Conservation (phyloP, 2,888 invertebrate genomes). For the Acleris cristana region DNA sequence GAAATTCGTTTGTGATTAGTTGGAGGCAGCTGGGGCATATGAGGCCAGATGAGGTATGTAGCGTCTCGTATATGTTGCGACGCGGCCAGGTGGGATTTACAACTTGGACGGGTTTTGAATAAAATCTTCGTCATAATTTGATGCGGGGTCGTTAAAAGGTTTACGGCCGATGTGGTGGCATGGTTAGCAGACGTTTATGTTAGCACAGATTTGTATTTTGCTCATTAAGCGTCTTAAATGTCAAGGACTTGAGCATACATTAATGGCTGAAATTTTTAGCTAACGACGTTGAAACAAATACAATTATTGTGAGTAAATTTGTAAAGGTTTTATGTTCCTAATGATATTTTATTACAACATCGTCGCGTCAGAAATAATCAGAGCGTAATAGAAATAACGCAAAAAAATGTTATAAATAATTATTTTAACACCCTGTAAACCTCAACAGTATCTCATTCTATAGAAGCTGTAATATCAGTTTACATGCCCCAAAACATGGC, state of each 20-base stretch:
- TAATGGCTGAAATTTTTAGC: neutral
- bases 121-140: conserved; percentile 50
- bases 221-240: neutral
- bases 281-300: no score
- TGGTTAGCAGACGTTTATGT: conserved; percentile 9
- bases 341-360: no score
- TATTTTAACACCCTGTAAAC: no score
- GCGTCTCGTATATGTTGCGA: conserved; percentile 40
- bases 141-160: conserved; percentile 41
- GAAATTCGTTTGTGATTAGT: conserved; percentile 38
- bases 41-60: conserved; percentile 45
- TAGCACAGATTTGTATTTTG: conserved; percentile 15
- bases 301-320: no score
- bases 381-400: no score
- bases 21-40: conserved; percentile 36
- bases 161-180: conserved; percentile 26
- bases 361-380: no score
- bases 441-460: neutral
- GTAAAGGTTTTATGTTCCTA: no score
- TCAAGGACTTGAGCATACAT: neutral
- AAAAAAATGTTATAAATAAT: no score
- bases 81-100: conserved; percentile 53
- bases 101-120: conserved; percentile 47
- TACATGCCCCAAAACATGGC: conserved; percentile 7
- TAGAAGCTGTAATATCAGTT: conserved; percentile 4